Base-by-base conservation (phyloP, 2,797 vertebrate species). In the Protosalanx chinensis region DNA sequence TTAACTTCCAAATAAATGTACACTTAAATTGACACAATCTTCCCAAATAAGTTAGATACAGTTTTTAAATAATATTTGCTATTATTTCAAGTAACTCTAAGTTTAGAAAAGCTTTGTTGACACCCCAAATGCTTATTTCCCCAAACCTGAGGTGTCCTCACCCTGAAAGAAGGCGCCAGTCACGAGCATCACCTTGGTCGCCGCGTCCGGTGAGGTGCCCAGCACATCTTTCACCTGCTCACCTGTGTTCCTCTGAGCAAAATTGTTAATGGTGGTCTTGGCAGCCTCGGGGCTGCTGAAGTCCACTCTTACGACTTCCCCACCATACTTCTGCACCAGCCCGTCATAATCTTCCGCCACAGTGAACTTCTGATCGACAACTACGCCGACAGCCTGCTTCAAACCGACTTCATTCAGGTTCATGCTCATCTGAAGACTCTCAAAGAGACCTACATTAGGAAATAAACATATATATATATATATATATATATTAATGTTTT, bases 161-260 rank as follows among this genome's bases (percentile, higher is more conserved):
- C 96, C 91, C 90, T 91, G 90, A 83, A 93, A 94, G 51, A 87
- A 73, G 30, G 93, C 73, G 0, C 89, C 91, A 8, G 94, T 91
- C 69, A 92, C 82, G 0, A 96, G 87, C 56, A 96, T 81, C 58
- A 96, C 79, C 82, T 93, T 90, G 49, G 88, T 93, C 64, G 92
- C 84, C 0, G 74, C 75, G 41, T 46, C 41, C 41, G 69, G 94
- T 89, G 62, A 97, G 1, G 78, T 51, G 3, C 91, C 81, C 63
- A 94, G 87, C 59, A 94, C 72, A 0, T 86, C 76, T 61, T 79
- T 74, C 68, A 95, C 85, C 73, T 84, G 87, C 18, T 91, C 91
- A 68, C 68, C 83, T 0, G 93, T 94, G 73, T 70, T 86, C 27
- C 84, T 87, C 63, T 83, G 85, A 33, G 93, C 79, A 70, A 93